These are phyloP conservation scores for Neria commutata DNA, from an alignment of 2,888 invertebrate species.

Conservation along the genomic window DNA sequence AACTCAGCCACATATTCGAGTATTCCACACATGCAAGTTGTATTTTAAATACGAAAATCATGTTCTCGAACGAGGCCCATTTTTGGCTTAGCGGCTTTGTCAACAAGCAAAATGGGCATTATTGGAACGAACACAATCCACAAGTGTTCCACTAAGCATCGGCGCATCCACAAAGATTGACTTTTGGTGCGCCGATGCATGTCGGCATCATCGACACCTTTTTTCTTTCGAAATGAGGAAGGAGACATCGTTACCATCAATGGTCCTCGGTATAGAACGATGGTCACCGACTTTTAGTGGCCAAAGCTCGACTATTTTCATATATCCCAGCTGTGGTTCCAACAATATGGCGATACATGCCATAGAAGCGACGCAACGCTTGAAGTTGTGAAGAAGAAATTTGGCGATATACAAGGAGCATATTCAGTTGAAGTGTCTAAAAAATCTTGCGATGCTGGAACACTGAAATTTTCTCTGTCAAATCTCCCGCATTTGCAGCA, in stretches of 20 bases:
- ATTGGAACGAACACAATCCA: background rate
- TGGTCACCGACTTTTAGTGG: background rate
- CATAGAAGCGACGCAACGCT: background rate
- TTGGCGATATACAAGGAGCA: too few relatives aligned
- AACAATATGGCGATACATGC: background rate
- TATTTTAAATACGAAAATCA: background rate
- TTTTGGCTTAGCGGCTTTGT: background rate
- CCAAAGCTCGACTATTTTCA: too few relatives aligned
- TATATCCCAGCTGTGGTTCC: too few relatives aligned
- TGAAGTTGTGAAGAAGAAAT: background rate
- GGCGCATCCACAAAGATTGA: conserved; percentile 11
- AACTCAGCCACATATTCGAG: too few relatives aligned
- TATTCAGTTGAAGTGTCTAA: too few relatives aligned
- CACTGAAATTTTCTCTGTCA: too few relatives aligned
- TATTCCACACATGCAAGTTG: too few relatives aligned
- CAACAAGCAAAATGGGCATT: background rate
- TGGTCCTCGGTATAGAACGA: conserved; percentile 1
- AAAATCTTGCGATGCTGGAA: too few relatives aligned
- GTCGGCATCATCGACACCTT: conserved; percentile 6
- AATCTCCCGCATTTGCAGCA: too few relatives aligned
- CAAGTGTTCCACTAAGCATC: conserved; percentile 9
- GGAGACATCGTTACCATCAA: conserved; percentile 10
- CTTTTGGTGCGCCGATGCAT: background rate
- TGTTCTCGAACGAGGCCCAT: background rate
- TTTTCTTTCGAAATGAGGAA: conserved; percentile 14